These are phyloP conservation scores for Koerneria pararmatus DNA, from an alignment of 2,888 invertebrate genomes.

Conservation along the genomic window DNA sequence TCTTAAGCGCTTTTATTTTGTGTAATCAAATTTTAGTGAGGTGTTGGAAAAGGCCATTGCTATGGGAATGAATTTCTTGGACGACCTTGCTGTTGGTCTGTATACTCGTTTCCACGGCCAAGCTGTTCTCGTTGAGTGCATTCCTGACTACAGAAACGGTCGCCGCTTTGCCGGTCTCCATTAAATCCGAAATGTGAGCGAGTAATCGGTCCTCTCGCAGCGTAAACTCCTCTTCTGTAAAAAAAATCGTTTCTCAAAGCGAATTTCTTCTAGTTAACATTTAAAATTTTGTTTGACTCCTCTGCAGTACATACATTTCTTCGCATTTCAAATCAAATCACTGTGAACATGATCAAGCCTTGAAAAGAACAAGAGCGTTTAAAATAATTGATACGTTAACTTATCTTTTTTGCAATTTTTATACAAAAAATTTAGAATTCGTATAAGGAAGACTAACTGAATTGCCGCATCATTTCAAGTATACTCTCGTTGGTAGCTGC, in stretches of 20 bases:
- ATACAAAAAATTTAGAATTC: neutral
- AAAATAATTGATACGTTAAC: too few relatives aligned
- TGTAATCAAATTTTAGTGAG: too few relatives aligned
- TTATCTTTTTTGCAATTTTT: too few relatives aligned
- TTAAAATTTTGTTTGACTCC: too few relatives aligned
- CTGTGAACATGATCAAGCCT: too few relatives aligned
- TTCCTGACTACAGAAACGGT: constrained; percentile 26
- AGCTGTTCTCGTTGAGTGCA: constrained; percentile 26
- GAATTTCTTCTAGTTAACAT: neutral
- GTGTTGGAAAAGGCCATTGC: too few relatives aligned
- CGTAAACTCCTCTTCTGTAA: constrained; percentile 37
- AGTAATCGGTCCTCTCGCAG: constrained; percentile 42
- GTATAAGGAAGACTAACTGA: constrained; percentile 23
- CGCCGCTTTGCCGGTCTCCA: constrained; percentile 25
- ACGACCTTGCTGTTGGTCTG: constrained; percentile 25
- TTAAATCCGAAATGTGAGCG: constrained; percentile 30
- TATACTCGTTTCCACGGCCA: constrained; percentile 25
- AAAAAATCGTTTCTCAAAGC: neutral
- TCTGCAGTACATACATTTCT: too few relatives aligned
- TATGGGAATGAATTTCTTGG: too few relatives aligned
- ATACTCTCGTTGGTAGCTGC: constrained; percentile 29
- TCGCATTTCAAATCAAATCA: too few relatives aligned
- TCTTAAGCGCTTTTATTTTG: too few relatives aligned
- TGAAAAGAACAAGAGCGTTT: too few relatives aligned
- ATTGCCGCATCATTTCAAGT: constrained; percentile 26